Percentiles rank a stretch among this genome's conserved stretches.
Evolutionary conservation across 2,113 vertebrate species (phyloP).

Genomic region (Psittacula cyanocephala): DNA sequence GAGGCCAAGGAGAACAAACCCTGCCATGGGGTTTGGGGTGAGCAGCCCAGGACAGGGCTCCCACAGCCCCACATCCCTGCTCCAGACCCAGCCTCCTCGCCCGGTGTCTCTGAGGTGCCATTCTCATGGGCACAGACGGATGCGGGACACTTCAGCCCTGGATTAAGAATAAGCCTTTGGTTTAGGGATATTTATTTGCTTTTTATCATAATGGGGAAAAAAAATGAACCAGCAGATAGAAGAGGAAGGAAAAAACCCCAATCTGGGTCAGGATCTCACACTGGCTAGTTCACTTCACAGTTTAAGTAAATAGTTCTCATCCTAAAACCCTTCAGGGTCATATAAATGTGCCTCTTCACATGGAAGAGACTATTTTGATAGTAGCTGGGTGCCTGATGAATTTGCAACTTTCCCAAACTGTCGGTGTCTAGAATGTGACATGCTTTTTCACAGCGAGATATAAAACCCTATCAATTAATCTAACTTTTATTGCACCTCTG

Average conservation of each 20-base stretch:
- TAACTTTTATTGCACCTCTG: constrained; percentile 74
- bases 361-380: constrained; percentile 72
- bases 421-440: constrained; percentile 59
- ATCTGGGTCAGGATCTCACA: constrained; percentile 75
- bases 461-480: constrained; percentile 73
- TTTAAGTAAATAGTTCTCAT: constrained; percentile 79
- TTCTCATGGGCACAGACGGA: background rate
- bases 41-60: background rate
- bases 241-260: constrained; percentile 28
- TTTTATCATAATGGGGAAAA: constrained; percentile 61
- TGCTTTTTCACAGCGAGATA: constrained; percentile 67
- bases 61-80: background rate
- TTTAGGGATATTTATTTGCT: constrained; percentile 63
- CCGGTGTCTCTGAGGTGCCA: background rate
- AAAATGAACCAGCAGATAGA: constrained; percentile 62
- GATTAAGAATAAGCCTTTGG: constrained; percentile 50
- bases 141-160: background rate
- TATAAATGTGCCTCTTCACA: constrained; percentile 66
- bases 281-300: constrained; percentile 70
- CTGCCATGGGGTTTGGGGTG: background rate
- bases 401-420: constrained; percentile 69
- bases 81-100: background rate
- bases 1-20: background rate
- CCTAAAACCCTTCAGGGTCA: constrained; percentile 68
- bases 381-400: constrained; percentile 67